Evolutionary conservation across 2,797 vertebrate species (phyloP), one percentile per base, ranked within the genome.

Genomic region (Aplochiton taeniatus): DNA sequence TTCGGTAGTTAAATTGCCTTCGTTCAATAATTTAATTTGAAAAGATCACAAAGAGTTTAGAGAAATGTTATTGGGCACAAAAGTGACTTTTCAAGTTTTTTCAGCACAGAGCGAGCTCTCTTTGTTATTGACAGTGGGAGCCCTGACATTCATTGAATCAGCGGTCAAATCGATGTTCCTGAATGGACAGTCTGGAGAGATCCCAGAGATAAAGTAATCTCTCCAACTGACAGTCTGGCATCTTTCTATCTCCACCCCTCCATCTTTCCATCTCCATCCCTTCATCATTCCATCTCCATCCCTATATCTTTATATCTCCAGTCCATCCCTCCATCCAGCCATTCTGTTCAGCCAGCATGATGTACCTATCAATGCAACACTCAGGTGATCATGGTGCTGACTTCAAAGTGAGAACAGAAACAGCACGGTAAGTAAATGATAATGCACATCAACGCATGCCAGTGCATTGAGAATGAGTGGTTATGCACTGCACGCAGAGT

Each of bases 141-240:
- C 78, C 63, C 77, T 50, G 64, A 55, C 65, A 64, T 58, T 78
- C 82, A 85, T 86, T 85, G 87, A 86, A 87, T 89, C 81, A 85
- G 78, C 31, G 41, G 69, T 57, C 61, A 41, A 68, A 87, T 84
- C 78, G 84, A 88, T 85, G 31, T 87, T 73, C 68, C 74, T 58
- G 77, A 66, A 86, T 73, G 71, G 69, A 65, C 72, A 7, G 75
- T 78, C 68, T 68, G 68, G 71, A 72, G 60, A 50, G 68, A 84
- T 79, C 81, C 81, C 41, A 10, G 66, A 60, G 70, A 79, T 80
- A 79, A 87, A 86, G 64, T 76, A 67, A 53, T 73, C 43, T 43
- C 57, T 71, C 11, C 42, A 9, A 18, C 63, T 46, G 11, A 65
- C 58, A 43, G n/a, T 45, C 67, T 73, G n/a, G n/a, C 60, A 46